Conservation (phyloP, 1,140 invertebrate species). For the Zaprionus ornatus region DNA sequence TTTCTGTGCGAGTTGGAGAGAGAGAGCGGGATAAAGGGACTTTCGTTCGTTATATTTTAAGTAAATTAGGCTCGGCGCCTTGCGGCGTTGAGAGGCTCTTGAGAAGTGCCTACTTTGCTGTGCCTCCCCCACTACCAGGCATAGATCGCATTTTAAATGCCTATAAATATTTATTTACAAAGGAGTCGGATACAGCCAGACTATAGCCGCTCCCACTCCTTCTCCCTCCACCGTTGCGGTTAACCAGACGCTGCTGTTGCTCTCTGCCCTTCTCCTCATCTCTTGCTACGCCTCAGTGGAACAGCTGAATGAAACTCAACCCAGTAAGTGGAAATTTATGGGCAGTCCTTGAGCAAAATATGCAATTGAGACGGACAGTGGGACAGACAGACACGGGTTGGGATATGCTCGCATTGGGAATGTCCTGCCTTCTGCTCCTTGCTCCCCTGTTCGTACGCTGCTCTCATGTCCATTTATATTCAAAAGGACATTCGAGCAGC, state of each 20-base stretch:
- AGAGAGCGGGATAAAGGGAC: neutral
- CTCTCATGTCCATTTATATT: slow-evolving; percentile 45
- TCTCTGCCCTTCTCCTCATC: neutral
- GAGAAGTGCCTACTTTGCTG: slow-evolving; percentile 2
- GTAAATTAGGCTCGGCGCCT: slow-evolving; percentile 63
- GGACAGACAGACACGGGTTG: neutral
- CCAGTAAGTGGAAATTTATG: slow-evolving; percentile 54
- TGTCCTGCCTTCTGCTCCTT: neutral
- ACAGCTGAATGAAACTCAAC: slow-evolving; percentile 1
- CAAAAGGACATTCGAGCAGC: slow-evolving; percentile 52
- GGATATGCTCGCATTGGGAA: slow-evolving; percentile 3
- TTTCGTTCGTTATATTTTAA: slow-evolving; percentile 57
- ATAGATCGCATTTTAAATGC: slow-evolving; percentile 66
- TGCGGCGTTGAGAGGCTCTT: neutral
- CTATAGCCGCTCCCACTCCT: neutral
- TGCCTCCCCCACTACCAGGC: neutral
- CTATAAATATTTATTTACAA: slow-evolving; percentile 75
- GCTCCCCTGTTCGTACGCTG: neutral
- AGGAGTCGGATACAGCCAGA: slow-evolving; percentile 5
- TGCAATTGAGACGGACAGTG: slow-evolving; percentile 38
- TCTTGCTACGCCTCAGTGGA: neutral
- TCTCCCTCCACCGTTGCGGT: slow-evolving; percentile 27
- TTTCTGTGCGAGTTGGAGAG: neutral
- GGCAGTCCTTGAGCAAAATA: slow-evolving; percentile 47
- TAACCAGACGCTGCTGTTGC: slow-evolving; percentile 27